phyloP scores from a whole-genome alignment of 1,140 invertebrate species.

The Oryctes rhinoceros region DNA sequence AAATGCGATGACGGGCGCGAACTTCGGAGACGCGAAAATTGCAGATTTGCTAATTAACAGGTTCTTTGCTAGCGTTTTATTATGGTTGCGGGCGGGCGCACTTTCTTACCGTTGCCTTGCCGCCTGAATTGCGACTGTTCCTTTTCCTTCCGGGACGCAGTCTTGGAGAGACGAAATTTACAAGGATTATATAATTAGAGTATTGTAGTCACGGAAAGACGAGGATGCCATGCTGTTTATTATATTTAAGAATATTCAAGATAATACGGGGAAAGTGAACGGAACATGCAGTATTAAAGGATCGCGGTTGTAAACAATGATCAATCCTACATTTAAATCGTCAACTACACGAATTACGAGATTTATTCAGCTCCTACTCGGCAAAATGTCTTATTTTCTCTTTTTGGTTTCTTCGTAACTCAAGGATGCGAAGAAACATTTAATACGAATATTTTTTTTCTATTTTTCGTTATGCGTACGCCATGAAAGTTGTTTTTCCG shows the following conservation, averaged over 20 bases:
- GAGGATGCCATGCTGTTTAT: neutral
- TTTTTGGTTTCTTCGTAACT: too few species aligned
- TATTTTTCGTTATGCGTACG: too few species aligned
- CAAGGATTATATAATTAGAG: constrained; percentile 6
- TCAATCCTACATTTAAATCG: too few species aligned
- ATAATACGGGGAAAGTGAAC: neutral
- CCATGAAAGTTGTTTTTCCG: too few species aligned
- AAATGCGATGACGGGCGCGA: neutral
- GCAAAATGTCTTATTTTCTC: too few species aligned
- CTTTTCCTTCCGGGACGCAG: constrained; percentile 11
- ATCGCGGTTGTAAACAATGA: too few species aligned
- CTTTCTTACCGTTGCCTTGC: neutral
- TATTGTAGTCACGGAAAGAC: neutral
- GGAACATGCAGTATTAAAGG: too few species aligned
- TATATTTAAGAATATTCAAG: neutral
- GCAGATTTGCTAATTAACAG: constrained; percentile 18
- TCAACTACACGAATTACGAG: too few species aligned
- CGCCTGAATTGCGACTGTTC: neutral
- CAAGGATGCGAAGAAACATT: too few species aligned
- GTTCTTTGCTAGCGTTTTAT: constrained; percentile 5
- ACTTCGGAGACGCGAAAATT: constrained; percentile 1
- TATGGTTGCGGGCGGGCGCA: neutral
- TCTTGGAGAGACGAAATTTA: neutral
- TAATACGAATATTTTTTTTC: too few species aligned
- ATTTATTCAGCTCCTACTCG: too few species aligned